Percentiles rank a stretch among this genome's conserved stretches.
Conservation (phyloP, 2,113 vertebrate genomes). For the Sinocyclocheilus anophthalmus region DNA sequence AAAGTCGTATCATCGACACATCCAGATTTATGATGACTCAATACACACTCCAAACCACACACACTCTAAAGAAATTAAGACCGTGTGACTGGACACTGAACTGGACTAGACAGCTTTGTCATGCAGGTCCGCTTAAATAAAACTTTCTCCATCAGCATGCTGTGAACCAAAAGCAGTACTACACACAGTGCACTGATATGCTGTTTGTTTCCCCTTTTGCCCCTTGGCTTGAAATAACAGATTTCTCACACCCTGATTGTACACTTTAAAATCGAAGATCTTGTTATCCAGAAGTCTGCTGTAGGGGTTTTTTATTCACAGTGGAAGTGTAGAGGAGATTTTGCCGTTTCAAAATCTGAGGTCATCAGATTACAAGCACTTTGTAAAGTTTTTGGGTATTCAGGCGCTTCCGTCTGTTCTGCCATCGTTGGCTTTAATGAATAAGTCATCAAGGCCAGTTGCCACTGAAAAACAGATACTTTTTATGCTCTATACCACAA, state of each 20-base stretch:
- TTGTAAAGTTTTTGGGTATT: not conserved
- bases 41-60: constrained; percentile 1
- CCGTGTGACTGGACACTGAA: not conserved
- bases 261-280: constrained; percentile 24
- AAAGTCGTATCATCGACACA: constrained; percentile 57
- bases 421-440: not conserved
- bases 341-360: not conserved
- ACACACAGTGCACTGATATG: not conserved
- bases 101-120: constrained; percentile 19
- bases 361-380: constrained; percentile 18
- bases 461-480: not conserved
- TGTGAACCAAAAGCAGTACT: not conserved
- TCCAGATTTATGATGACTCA: constrained; percentile 52
- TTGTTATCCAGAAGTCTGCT: constrained; percentile 12
- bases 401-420: not conserved
- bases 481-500: not conserved
- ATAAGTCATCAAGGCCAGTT: constrained; percentile 15
- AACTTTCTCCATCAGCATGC: constrained; percentile 1
- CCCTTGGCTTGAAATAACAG: not conserved
- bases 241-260: constrained; percentile 1
- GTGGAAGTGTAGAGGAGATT: not conserved
- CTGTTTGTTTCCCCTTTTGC: not conserved
- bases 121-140: not conserved
- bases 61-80: constrained; percentile 17
- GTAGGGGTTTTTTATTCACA: not conserved